These are phyloP conservation scores for Leguminivora glycinivorella DNA, from an alignment of 1,140 invertebrate genomes.

Conservation along the genomic window DNA sequence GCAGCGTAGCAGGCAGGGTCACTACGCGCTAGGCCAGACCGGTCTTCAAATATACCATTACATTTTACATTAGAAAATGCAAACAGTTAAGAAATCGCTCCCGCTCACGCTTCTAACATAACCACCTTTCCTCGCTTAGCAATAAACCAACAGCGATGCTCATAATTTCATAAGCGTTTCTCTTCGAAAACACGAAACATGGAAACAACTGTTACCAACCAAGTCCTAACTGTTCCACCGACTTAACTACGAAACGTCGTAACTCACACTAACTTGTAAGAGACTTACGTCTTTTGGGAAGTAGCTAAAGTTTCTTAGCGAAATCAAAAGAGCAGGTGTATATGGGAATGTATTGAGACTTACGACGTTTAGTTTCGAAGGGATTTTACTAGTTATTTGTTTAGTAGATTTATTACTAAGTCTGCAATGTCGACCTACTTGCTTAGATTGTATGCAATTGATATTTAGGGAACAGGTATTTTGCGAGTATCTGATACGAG, in stretches of 20 bases:
- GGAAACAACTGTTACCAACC: constrained; percentile 20
- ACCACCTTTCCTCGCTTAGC: not conserved
- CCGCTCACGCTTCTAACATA: not conserved
- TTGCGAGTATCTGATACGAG: constrained; percentile 8
- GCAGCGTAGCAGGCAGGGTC: no score
- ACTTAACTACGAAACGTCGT: not conserved
- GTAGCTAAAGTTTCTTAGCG: not conserved
- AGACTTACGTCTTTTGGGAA: not conserved
- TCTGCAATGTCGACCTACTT: constrained; percentile 18
- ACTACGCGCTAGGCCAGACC: no score
- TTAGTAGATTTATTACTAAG: constrained; percentile 16
- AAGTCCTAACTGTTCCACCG: not conserved
- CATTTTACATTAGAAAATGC: no score
- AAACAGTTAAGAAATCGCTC: not conserved
- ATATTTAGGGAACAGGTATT: constrained; percentile 21
- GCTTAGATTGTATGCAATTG: constrained; percentile 23
- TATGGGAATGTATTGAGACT: not conserved
- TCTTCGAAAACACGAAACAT: constrained; percentile 25
- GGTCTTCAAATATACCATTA: no score
- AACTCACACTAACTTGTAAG: not conserved
- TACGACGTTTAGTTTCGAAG: not conserved
- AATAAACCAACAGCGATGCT: constrained; percentile 24
- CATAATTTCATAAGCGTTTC: constrained; percentile 24
- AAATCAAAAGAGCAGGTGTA: not conserved
- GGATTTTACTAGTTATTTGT: constrained; percentile 1